phyloP scores from a whole-genome alignment of 2,888 invertebrate genomes.

The Drosophila trichaetosa region DNA sequence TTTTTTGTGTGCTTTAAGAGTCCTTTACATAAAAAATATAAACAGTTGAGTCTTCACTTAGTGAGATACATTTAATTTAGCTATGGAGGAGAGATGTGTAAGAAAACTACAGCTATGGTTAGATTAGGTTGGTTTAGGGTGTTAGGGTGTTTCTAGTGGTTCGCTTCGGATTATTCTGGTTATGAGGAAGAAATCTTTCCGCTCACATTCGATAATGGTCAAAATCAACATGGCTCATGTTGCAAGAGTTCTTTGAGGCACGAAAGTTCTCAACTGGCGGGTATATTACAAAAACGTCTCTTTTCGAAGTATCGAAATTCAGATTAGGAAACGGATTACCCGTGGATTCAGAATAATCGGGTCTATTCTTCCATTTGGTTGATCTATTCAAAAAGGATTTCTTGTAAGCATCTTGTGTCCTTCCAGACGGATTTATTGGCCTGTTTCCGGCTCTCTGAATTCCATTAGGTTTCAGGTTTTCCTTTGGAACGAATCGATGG shows the following conservation, averaged over 20 bases:
- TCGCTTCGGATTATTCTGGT: not conserved
- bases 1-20: slow-evolving; percentile 5
- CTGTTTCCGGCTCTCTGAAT: not conserved
- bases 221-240: not conserved
- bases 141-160: not conserved
- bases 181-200: not conserved
- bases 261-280: slow-evolving; percentile 49
- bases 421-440: not conserved
- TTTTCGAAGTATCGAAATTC: slow-evolving; percentile 21
- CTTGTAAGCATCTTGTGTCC: not conserved
- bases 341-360: not conserved
- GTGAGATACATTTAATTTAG: slow-evolving; percentile 39
- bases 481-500: not conserved
- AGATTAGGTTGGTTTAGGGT: slow-evolving; percentile 20
- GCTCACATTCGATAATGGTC: not conserved
- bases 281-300: slow-evolving; percentile 51
- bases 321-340: slow-evolving; percentile 39
- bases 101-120: slow-evolving; percentile 41
- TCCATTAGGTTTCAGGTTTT: not conserved
- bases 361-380: not conserved
- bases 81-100: slow-evolving; percentile 29
- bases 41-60: slow-evolving; percentile 32
- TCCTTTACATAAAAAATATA: not conserved
- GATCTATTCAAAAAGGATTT: not conserved
- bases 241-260: slow-evolving; percentile 54